Conservation (phyloP, 2,113 vertebrate species). For the Cettia cetti region DNA sequence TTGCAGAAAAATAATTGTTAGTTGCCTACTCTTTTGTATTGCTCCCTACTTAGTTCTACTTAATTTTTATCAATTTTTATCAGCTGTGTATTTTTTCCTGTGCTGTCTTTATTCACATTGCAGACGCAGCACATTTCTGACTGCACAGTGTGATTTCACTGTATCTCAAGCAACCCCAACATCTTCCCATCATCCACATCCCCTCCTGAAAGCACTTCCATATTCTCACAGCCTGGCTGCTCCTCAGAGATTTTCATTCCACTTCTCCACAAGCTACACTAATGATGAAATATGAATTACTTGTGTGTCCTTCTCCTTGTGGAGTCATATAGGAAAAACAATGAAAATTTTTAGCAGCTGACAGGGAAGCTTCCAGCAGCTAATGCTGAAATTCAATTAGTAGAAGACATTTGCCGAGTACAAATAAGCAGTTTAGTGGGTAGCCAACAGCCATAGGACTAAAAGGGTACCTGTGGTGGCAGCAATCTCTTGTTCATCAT, state of each 20-base stretch:
- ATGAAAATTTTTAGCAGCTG: background rate
- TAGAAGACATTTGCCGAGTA: background rate
- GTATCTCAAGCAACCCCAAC: background rate
- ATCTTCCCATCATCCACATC: background rate
- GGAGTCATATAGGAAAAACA: background rate
- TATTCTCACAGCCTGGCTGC: background rate
- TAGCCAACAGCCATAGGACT: accelerated
- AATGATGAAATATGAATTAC: background rate
- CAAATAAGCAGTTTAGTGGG: background rate
- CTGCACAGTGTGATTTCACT: background rate
- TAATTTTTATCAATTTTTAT: background rate
- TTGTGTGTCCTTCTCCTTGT: background rate
- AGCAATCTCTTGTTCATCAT: background rate
- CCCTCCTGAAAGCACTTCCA: background rate
- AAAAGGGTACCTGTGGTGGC: background rate
- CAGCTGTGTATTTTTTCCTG: background rate
- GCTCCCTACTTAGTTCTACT: background rate
- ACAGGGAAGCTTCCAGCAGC: background rate
- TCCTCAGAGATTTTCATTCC: background rate
- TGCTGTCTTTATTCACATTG: accelerated
- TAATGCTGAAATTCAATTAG: background rate
- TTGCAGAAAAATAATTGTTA: background rate
- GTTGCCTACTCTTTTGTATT: background rate
- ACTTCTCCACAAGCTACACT: background rate
- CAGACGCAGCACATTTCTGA: background rate